These are phyloP conservation scores for Rallus limicola DNA, from an alignment of 2,113 vertebrate genomes.

Conservation along the genomic window DNA sequence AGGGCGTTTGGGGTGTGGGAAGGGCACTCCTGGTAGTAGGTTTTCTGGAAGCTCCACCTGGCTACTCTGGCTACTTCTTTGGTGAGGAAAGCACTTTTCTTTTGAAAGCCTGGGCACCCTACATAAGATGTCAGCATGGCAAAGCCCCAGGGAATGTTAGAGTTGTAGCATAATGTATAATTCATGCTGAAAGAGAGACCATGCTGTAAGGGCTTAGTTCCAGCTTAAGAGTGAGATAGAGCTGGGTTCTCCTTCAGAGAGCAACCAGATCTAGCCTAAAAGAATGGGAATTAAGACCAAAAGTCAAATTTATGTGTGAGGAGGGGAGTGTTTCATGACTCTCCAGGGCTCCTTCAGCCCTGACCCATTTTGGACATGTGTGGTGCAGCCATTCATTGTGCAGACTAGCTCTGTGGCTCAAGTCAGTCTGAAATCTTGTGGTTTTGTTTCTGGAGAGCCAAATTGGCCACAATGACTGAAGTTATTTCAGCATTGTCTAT, in stretches of 20 bases:
- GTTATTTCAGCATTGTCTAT: neutral
- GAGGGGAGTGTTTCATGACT: neutral
- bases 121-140: neutral
- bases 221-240: neutral
- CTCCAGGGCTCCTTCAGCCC: neutral
- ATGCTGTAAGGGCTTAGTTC: rapidly evolving
- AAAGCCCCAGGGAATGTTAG: neutral
- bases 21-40: neutral
- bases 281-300: neutral
- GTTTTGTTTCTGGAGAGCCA: neutral
- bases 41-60: neutral
- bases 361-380: neutral
- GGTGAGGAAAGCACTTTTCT: neutral
- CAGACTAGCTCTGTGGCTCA: neutral
- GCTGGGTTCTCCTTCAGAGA: neutral
- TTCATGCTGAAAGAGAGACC: neutral
- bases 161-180: neutral
- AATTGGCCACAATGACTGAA: neutral
- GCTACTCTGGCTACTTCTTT: neutral
- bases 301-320: neutral
- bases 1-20: neutral
- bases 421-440: neutral
- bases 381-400: neutral
- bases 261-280: neutral
- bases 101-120: neutral